Conservation (phyloP, 2,888 invertebrate genomes). For the Schrankia costaestrigalis region DNA sequence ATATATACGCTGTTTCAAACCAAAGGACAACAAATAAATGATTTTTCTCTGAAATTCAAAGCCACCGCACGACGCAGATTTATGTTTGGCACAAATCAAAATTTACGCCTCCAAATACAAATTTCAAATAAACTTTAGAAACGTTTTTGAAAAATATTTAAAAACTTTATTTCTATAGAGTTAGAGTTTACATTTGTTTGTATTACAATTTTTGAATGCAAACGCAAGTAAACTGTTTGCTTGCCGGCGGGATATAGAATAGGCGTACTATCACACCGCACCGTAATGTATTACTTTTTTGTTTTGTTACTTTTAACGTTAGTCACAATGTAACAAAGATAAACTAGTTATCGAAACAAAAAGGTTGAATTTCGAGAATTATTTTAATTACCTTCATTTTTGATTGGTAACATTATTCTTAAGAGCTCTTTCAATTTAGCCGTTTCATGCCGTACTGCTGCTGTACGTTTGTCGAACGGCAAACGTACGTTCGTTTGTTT, state of each 20-base stretch:
- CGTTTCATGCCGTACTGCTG: no score
- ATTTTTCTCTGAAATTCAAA: constrained; percentile 34
- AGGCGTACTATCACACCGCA: constrained; percentile 29
- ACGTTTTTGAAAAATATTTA: constrained; percentile 14
- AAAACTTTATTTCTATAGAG: constrained; percentile 2
- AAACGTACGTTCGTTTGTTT: no score
- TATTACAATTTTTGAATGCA: constrained; percentile 27
- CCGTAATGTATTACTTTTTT: constrained; percentile 2
- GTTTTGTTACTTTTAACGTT: no score
- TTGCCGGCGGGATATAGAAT: constrained; percentile 35
- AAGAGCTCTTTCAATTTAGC: no score
- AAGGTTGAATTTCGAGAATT: no score
- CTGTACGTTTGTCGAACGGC: no score
- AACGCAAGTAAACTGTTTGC: constrained; percentile 39
- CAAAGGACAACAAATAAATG: constrained; percentile 18
- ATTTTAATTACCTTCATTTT: no score
- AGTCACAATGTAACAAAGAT: no score
- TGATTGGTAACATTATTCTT: no score
- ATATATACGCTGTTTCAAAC: constrained; percentile 10
- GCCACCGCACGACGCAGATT: constrained; percentile 33
- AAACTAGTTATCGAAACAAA: no score
- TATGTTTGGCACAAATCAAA: constrained; percentile 44
- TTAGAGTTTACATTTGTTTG: constrained; percentile 20
- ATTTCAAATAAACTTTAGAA: constrained; percentile 19
- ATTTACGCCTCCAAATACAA: constrained; percentile 34